Base-by-base conservation (phyloP, 1,140 invertebrate species). In the Uloborus diversus region DNA sequence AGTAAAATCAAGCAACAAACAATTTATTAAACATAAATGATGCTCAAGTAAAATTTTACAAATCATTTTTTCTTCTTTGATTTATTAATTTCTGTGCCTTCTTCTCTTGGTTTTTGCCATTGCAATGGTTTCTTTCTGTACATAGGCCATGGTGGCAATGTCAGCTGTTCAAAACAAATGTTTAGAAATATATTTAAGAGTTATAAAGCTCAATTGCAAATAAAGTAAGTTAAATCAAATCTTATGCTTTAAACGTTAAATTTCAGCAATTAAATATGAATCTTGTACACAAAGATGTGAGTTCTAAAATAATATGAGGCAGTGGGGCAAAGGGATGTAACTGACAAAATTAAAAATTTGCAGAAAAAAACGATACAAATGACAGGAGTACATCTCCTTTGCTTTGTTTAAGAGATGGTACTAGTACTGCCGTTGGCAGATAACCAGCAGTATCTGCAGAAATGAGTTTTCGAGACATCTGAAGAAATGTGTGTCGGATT, bases 131-230 rank as follows among this genome's bases (percentile, higher is more conserved):
- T 95, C 76, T 90, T 89, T 33, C 94, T 89, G 84, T 95, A 97
- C 90, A 97, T 94, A 0, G 95, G 94, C 95, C 96, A 98, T 13
- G 96, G 95, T 51, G 95, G 95, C 84, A 97, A 89, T 2, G 94
- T 94, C 7, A 95, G 86, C 92, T 93, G 84, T 42, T 87, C 86
- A 80, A 25, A 37, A 70, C n/a, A n/a, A n/a, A n/a, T n/a, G n/a
- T n/a, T n/a, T 73, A 82, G 73, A 59, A 35, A 20, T 53, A n/a
- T 4, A 47, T 62, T 30, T 28, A 49, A 47, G 51, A 61, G 47
- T 56, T 32, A 66, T 79, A 80, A 37, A 56, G n/a, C 25, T 56
- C 20, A 20, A 53, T 9, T 20, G 20, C 1, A 47, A 3, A 47
- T n/a, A 56, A 56, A 56, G 25, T 23, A 56, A 23, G 11, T 56